Base-by-base conservation (phyloP, 53 echinoderm and acorn worm species). In the Stichopus horrens region DNA sequence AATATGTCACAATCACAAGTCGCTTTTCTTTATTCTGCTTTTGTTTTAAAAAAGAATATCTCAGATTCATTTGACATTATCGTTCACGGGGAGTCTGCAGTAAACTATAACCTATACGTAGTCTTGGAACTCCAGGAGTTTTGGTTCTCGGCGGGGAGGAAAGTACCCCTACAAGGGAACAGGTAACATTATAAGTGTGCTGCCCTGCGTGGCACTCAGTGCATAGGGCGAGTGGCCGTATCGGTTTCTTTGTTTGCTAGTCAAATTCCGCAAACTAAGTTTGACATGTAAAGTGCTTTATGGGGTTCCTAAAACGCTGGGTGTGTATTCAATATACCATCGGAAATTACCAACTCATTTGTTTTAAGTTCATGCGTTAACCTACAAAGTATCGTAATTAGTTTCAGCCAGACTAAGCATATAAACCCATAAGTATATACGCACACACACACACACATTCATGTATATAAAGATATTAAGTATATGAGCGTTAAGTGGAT, bases 151-250 rank as follows among this genome's bases (percentile, higher is more conserved):
- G 56, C 20, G 81, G 81, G 81, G 18, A 21, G 16, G 55, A 37
- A 37, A 81, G 81, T 58, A 53, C 57, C 81, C 81, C 81, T 58
- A 20, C 58, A 21, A 56, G 9, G 56, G 56, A 51, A 81, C 21
- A 58, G 81, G 81, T 81, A 81, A 81, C 81, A 81, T 81, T 81
- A 81, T 81, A 81, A 81, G 81, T 81, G 81, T 81, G 56, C 56
- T 51, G 81, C 81, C 21, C 81, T 5, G 57, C 81, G 58, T 21
- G 81, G 56, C 57, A 81, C 81, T 21, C 57, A n/a, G 56, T 10
- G 8, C 57, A 81, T 57, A 81, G 20, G 19, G 81, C 9, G 81
- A 57, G 10, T 18, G 57, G 56, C 55, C 19, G 56, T 53, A 56
- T 81, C 56, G 56, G 53, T 56, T 81, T 58, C 81, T 56, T 81